A percentile compares a stretch with the other conserved stretches of the same genome.
Evolutionary conservation across 2,888 invertebrate genomes (phyloP).

Genomic region (Geophilus truncorum): DNA sequence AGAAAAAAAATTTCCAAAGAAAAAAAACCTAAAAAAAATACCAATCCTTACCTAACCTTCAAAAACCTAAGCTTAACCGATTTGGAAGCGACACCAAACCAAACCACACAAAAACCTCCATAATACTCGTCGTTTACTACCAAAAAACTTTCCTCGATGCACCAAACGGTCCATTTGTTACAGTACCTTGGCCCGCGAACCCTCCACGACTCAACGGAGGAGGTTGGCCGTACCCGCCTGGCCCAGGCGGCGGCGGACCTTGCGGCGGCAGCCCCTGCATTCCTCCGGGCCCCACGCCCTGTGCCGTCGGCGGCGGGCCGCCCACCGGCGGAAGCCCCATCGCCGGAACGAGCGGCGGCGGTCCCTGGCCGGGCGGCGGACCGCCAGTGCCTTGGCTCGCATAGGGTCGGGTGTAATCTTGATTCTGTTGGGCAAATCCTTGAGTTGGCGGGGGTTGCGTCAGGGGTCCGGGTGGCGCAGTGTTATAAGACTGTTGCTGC

Average conservation of each 20-base stretch:
- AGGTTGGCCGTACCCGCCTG: slow-evolving; percentile 33
- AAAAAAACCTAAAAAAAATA: too few species aligned
- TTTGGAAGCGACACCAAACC: slow-evolving; percentile 13
- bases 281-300: background rate
- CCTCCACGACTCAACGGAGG: slow-evolving; percentile 37
- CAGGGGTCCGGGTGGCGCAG: slow-evolving; percentile 31
- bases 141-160: background rate
- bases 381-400: background rate
- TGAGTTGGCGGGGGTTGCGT: slow-evolving; percentile 28
- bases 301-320: background rate
- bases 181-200: slow-evolving; percentile 37
- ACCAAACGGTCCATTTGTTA: background rate
- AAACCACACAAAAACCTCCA: too few species aligned
- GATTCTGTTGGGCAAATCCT: slow-evolving; percentile 27
- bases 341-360: slow-evolving; percentile 9
- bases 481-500: slow-evolving; percentile 31
- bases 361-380: background rate
- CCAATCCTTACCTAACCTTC: background rate
- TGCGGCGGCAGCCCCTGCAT: slow-evolving; percentile 32
- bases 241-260: slow-evolving; percentile 32
- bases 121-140: background rate
- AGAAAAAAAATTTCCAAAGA: too few species aligned
- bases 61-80: background rate
- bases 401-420: slow-evolving; percentile 32
- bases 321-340: slow-evolving; percentile 23